phyloP scores from a whole-genome alignment of 53 echinoderm and acorn worm genomes.

The Hippasteria phrygiana region DNA sequence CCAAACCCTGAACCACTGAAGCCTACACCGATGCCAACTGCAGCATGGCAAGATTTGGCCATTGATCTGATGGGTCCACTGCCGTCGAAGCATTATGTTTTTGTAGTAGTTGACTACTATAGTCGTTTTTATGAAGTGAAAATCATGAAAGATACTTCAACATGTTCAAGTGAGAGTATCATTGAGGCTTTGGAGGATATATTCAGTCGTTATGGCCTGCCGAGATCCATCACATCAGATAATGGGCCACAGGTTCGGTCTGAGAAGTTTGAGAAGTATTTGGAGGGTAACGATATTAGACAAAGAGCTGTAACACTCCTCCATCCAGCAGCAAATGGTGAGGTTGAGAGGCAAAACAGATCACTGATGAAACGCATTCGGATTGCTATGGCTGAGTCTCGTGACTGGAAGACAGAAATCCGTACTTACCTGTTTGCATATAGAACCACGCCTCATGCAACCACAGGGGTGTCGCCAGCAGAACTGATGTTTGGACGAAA shows the following conservation, averaged over 20 bases:
- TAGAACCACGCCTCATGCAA: conserved; percentile 63
- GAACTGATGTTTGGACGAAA: conserved; percentile 71
- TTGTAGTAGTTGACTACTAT: conserved; percentile 56
- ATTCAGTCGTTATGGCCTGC: conserved; percentile 36
- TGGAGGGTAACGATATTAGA: conserved; percentile 44
- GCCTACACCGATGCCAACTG: conserved; percentile 27
- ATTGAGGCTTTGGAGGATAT: conserved; percentile 51
- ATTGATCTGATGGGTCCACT: conserved; percentile 50
- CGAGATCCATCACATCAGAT: conserved; percentile 48
- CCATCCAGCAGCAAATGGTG: conserved; percentile 72
- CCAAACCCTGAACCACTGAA: conserved; percentile 48
- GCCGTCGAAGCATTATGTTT: conserved; percentile 55
- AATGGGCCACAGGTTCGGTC: conserved; percentile 63
- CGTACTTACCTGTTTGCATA: conserved; percentile 45
- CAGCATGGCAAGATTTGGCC: conserved; percentile 56
- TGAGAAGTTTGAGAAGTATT: conserved; percentile 45
- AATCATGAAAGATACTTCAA: conserved; percentile 56
- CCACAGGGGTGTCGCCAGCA: conserved; percentile 66
- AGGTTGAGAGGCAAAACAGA: conserved; percentile 69
- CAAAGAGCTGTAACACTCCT: conserved; percentile 59
- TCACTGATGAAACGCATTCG: conserved; percentile 62
- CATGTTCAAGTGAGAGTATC: conserved; percentile 24
- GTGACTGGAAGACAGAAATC: conserved; percentile 63
- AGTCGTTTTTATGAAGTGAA: conserved; percentile 61
- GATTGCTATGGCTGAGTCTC: conserved; percentile 47